Conservation (phyloP, 2,888 invertebrate species). For the Muscina levida region DNA sequence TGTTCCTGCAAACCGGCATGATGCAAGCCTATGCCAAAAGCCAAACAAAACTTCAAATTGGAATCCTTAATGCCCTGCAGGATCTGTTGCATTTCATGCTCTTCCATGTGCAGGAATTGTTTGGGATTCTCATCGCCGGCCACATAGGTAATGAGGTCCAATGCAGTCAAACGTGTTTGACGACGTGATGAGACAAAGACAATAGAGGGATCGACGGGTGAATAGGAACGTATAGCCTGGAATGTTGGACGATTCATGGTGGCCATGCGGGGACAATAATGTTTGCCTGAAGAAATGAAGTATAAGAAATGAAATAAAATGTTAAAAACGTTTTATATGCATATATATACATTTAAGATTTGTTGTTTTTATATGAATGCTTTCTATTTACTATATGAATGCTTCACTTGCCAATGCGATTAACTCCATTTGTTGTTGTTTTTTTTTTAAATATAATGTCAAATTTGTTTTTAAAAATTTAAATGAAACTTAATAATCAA, state of each 20-base stretch:
- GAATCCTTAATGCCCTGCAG: slow-evolving; percentile 88
- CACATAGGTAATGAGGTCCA: slow-evolving; percentile 94
- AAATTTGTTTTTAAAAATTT: too few relatives aligned
- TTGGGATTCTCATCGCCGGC: slow-evolving; percentile 96
- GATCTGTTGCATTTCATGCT: slow-evolving; percentile 91
- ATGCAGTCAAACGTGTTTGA: slow-evolving; percentile 97
- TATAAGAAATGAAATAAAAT: not conserved
- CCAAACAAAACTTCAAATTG: slow-evolving; percentile 94
- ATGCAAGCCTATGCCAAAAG: slow-evolving; percentile 99
- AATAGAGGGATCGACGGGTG: slow-evolving; percentile 93
- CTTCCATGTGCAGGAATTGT: slow-evolving; percentile 94
- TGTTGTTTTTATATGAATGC: too few relatives aligned
- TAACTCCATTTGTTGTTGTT: too few relatives aligned
- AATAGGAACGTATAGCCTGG: slow-evolving; percentile 95
- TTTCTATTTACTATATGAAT: too few relatives aligned
- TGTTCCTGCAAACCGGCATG: slow-evolving; percentile 97
- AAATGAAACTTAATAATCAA: too few relatives aligned
- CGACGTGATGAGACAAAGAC: slow-evolving; percentile 98
- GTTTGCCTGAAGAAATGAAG: slow-evolving; percentile 82
- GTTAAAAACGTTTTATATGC: too few relatives aligned
- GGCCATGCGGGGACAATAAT: slow-evolving; percentile 99
- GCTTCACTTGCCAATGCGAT: too few relatives aligned
- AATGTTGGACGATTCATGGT: slow-evolving; percentile 99
- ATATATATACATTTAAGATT: too few relatives aligned
- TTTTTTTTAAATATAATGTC: too few relatives aligned